Percentiles rank a stretch among this genome's conserved stretches.
These are phyloP conservation scores for Scaptomyza tumidula DNA, from an alignment of 2,888 invertebrate species.

Conservation along the genomic window DNA sequence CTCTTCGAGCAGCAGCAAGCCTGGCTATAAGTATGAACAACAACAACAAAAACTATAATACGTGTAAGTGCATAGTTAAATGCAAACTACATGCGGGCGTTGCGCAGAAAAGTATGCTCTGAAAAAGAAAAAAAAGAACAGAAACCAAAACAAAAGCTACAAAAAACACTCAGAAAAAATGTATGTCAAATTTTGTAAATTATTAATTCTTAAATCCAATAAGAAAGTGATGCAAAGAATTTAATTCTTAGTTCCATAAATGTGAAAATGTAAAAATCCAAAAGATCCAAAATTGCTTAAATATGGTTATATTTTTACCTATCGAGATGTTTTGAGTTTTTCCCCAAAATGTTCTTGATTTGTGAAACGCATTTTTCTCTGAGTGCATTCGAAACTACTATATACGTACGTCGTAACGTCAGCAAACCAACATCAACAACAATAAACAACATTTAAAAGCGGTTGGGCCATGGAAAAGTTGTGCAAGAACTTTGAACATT, in stretches of 20 bases:
- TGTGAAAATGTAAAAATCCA: background rate
- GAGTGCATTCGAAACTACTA: slow-evolving; percentile 24
- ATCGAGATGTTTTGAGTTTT: too few species aligned
- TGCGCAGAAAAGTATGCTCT: slow-evolving; percentile 60
- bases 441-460: slow-evolving; percentile 77
- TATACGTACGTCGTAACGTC: background rate
- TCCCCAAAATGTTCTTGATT: too few species aligned
- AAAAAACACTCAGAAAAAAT: slow-evolving; percentile 11
- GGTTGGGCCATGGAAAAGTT: slow-evolving; percentile 61
- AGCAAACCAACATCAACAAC: slow-evolving; percentile 51
- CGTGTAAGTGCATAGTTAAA: slow-evolving; percentile 74
- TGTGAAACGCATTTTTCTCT: background rate
- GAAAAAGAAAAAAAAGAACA: too few species aligned
- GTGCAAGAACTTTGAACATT: slow-evolving; percentile 48
- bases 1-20: slow-evolving; percentile 62
- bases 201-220: too few species aligned
- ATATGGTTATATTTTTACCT: too few species aligned
- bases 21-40: slow-evolving; percentile 64
- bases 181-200: background rate
- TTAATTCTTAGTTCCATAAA: too few species aligned
- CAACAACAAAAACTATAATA: slow-evolving; percentile 32
- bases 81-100: slow-evolving; percentile 68
- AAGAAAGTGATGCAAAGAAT: background rate
- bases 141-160: slow-evolving; percentile 18
- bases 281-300: too few species aligned